Evolutionary conservation across 2,888 invertebrate species (phyloP), one percentile per base, ranked within the genome.

Genomic region (Lottia gigantea): DNA sequence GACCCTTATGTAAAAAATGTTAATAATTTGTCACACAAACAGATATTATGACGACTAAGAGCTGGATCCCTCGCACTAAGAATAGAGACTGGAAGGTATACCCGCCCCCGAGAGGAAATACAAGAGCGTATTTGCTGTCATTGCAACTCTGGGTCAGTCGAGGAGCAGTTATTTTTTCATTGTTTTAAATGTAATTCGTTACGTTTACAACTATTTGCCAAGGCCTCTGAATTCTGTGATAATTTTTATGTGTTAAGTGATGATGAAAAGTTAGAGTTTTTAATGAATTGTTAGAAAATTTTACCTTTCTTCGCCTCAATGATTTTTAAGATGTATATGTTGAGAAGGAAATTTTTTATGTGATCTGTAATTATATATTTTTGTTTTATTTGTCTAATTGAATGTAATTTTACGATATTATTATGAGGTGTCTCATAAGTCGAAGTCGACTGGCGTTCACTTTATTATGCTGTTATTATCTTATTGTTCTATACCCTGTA

Each of bases 11-110:
- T 49, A 8, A n/a, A 19, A n/a, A 15, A 49, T n/a, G 19, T 49
- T 16, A 49, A 19, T 0, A 49, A 31, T 31, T 31, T 31, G 6
- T 49, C 6, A 15, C 49, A 49, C 2, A 49, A 15, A 15, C 3
- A 16, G 19, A 19, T 49, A 49, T 16, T 49, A 14, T 1, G 12
- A 16, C 16, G 16, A n/a, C 49, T 49, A 49, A 49, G 49, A 49
- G 15, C 16, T 16, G 49, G 8, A 15, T 49, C 49, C 8, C 19
- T 49, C 8, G 0, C 16, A n/a, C 19, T 49, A 19, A n/a, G n/a
- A 12, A 49, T n/a, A n/a, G 49, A n/a, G 49, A 49, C n/a, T 49
- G 49, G 49, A n/a, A 49, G n/a, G 19, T 49, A n/a, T 49, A 49
- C 19, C 49, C 19, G 49, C 31, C 31, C 31, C 31, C 31, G 3